Evolutionary conservation across 2,113 vertebrate species (phyloP).

Genomic region (Willisornis vidua): DNA sequence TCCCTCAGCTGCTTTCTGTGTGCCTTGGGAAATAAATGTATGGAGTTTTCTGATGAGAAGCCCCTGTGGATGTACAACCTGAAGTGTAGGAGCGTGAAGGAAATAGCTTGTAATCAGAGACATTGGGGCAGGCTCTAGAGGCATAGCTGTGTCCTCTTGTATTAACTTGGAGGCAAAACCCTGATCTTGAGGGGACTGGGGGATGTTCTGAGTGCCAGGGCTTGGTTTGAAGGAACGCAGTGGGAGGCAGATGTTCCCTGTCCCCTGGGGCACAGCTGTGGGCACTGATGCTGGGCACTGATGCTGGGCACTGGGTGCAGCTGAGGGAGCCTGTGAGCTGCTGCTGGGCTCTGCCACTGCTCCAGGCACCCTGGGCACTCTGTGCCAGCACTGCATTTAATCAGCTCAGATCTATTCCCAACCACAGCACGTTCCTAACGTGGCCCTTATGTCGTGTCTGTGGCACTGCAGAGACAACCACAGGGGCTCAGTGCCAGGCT

Average conservation of each 20-base stretch:
- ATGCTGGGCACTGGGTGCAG: neutral
- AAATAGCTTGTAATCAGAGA: neutral
- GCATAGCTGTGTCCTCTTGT: neutral
- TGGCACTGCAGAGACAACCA: neutral
- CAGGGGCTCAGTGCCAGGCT: fast-evolving
- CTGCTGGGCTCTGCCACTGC: neutral
- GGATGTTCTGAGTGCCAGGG: neutral
- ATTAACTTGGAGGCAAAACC: neutral
- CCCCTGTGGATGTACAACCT: neutral
- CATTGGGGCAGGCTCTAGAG: neutral
- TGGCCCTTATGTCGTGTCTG: neutral
- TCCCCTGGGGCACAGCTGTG: neutral
- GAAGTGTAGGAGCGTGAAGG: neutral
- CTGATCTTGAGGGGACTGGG: neutral
- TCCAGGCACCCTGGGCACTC: neutral
- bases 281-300: neutral
- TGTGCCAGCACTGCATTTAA: neutral
- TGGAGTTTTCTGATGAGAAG: neutral
- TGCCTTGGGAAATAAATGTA: neutral
- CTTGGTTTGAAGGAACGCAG: neutral
- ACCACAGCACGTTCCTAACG: fast-evolving
- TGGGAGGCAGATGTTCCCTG: neutral
- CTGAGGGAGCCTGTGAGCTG: neutral
- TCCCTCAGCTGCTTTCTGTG: neutral
- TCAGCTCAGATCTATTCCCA: neutral